Evolutionary conservation across 2,113 vertebrate genomes (phyloP).

Genomic region (Elachura formosa): DNA sequence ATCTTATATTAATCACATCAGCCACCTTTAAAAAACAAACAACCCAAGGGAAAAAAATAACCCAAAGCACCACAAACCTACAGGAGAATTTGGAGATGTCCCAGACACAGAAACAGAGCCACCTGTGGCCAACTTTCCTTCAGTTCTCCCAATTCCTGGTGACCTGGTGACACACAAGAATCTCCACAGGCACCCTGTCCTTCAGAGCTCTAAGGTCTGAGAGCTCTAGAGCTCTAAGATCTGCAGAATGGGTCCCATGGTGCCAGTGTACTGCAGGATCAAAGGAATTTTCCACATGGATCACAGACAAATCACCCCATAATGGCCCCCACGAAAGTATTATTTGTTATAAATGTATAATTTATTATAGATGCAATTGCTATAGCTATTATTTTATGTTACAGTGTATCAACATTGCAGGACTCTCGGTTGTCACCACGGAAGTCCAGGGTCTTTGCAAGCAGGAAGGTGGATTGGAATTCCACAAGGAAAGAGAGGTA

Average conservation of each 20-base stretch:
- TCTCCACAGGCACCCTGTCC: background rate
- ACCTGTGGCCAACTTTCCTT: background rate
- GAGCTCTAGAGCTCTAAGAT: no score
- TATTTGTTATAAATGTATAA: accelerated
- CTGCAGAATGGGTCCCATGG: no score
- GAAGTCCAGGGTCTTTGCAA: no score
- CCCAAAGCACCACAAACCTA: background rate
- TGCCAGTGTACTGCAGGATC: no score
- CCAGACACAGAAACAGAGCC: background rate
- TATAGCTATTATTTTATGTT: accelerated
- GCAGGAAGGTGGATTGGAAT: background rate
- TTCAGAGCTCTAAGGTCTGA: background rate
- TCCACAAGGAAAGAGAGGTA: background rate
- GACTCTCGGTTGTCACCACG: accelerated
- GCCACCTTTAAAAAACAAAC: background rate
- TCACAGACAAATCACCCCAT: background rate
- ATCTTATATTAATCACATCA: background rate
- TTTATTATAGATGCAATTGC: accelerated
- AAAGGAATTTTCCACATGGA: no score
- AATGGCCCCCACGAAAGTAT: accelerated
- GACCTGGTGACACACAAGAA: no score
- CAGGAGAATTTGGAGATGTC: accelerated
- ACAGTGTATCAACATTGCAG: accelerated
- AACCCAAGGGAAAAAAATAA: background rate
- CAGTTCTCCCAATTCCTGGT: background rate